Evolutionary conservation across 92 coral and sea anemone species (phyloP), one percentile per base, ranked within the genome.

Genomic region (Metridium senile): DNA sequence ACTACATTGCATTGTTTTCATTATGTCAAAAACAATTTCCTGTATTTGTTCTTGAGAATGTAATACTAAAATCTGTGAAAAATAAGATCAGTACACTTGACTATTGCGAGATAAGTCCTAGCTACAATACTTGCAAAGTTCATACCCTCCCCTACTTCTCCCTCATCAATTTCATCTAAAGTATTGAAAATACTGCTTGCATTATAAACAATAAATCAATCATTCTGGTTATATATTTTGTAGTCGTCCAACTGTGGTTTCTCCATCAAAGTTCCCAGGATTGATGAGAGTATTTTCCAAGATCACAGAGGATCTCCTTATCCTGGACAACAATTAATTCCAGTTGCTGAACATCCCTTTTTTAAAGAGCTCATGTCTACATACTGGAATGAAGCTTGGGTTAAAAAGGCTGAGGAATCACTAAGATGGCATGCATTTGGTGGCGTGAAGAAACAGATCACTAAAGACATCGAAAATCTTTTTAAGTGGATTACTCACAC

Each of bases 351-450:
- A 46, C 22, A 26, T 0, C 1, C 7, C 2, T 54, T n/a, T n/a
- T 52, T 39, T 19, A n/a, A 13, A 1, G 10, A 26, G 0, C 72
- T 80, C 9, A 1, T 70, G 62, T 20, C 23, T 21, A 43, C 9
- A 0, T 71, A 63, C 78, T 66, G 74, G 79, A 72, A 69, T 11
- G 70, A 46, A 0, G 19, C 53, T 0, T 87, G 93, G 89, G 51
- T 73, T 4, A 4, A 11, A 9, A 76, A 47, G 16, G 87, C 85
- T 8, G 54, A 58, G 30, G 71, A 21, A 0, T n/a, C 35, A 1
- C 98, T 91, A 9, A 86, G 86, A n/a, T 93, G 93, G 93, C 84
- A 82, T 6, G 84, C 86, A 25, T 86, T 83, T 30, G 85, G 84
- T 35, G 73, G 74, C 35, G 71, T 90, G 79, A 54, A 73, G 66